Percentiles rank a stretch among this genome's conserved stretches.
phyloP scores from a whole-genome alignment of 2,113 vertebrate species.

The Cyanocitta stelleri region DNA sequence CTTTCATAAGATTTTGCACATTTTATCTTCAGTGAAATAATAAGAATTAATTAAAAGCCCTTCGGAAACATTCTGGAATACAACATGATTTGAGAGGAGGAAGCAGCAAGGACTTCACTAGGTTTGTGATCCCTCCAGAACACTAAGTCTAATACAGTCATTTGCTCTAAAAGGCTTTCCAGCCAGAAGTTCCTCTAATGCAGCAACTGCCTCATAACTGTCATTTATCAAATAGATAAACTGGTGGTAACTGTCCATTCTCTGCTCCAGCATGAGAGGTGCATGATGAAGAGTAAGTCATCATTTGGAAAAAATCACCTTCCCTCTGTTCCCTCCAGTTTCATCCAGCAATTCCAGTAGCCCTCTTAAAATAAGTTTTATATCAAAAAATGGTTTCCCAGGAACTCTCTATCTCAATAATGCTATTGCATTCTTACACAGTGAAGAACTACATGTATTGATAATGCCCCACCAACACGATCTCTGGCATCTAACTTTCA shows the following conservation, averaged over 20 bases:
- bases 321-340: background rate
- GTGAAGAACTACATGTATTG: background rate
- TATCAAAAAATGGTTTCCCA: background rate
- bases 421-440: background rate
- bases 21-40: background rate
- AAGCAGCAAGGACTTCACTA: background rate
- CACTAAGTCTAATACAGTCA: background rate
- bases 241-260: background rate
- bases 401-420: background rate
- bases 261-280: background rate
- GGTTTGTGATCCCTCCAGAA: constrained; percentile 1
- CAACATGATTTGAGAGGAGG: background rate
- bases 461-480: background rate
- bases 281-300: background rate
- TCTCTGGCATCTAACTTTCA: background rate
- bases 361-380: background rate
- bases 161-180: background rate
- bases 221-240: background rate
- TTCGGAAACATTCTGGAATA: background rate
- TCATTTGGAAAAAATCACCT: background rate
- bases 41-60: background rate
- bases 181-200: background rate
- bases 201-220: background rate
- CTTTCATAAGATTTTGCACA: background rate
- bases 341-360: background rate